Evolutionary conservation across 2,797 vertebrate genomes (phyloP).

Genomic region (Neoniphon sammara): DNA sequence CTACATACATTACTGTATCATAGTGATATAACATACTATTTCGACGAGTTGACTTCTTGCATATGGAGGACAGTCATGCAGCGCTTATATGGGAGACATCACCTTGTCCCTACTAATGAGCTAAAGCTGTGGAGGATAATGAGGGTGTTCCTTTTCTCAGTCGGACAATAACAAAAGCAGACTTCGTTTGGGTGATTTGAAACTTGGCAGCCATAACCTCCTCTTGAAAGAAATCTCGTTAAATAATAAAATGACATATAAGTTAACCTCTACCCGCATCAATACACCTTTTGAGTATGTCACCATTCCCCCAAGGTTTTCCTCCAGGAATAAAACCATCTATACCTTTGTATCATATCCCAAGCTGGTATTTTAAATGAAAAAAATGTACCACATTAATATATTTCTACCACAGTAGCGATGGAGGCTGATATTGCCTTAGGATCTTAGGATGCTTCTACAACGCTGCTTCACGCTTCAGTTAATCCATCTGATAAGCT

Average conservation of each 20-base stretch:
- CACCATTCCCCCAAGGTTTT: slow-evolving; percentile 51
- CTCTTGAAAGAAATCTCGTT: slow-evolving; percentile 80
- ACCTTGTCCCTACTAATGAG: slow-evolving; percentile 72
- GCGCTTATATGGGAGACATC: slow-evolving; percentile 59
- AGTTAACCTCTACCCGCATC: slow-evolving; percentile 73
- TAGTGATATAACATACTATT: slow-evolving; percentile 1
- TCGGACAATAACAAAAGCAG: slow-evolving; percentile 63
- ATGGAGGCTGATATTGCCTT: slow-evolving; percentile 46
- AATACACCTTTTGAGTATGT: slow-evolving; percentile 65
- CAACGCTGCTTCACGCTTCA: slow-evolving; percentile 52
- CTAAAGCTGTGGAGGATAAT: slow-evolving; percentile 75
- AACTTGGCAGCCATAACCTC: slow-evolving; percentile 71
- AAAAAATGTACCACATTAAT: slow-evolving; percentile 42
- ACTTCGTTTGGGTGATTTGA: slow-evolving; percentile 71
- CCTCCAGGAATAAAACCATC: slow-evolving; percentile 41
- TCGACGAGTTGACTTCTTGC: slow-evolving; percentile 20
- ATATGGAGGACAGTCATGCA: slow-evolving; percentile 31
- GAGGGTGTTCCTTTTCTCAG: slow-evolving; percentile 69
- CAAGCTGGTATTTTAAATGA: slow-evolving; percentile 62
- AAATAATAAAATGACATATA: slow-evolving; percentile 66
- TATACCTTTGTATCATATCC: slow-evolving; percentile 36
- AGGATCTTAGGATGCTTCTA: slow-evolving; percentile 16
- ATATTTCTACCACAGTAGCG: slow-evolving; percentile 32
- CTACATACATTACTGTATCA: neutral
- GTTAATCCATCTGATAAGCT: slow-evolving; percentile 53